These are phyloP conservation scores for Pantala flavescens DNA, from an alignment of 1,140 invertebrate species.

Conservation along the genomic window DNA sequence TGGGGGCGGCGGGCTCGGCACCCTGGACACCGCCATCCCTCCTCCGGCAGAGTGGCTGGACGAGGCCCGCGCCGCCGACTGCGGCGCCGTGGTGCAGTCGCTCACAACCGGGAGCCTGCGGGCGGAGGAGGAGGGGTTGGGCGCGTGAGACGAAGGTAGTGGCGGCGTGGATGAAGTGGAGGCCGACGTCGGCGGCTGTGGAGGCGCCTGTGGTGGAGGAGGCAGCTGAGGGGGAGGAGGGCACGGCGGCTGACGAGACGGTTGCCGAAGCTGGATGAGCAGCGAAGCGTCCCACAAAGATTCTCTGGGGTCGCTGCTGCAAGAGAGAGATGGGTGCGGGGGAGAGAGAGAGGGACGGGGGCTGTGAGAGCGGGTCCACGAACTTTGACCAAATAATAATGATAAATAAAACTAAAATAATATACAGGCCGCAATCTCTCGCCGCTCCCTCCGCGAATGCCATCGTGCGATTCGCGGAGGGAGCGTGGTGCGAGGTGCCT, in stretches of 20 bases:
- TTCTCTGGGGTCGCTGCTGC: not conserved
- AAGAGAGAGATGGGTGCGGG: not conserved
- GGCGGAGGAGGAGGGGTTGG: not conserved
- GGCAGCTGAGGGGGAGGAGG: not conserved
- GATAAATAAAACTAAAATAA: not conserved
- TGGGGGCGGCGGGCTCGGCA: conserved; percentile 77
- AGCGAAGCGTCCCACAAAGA: not conserved
- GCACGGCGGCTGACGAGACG: not conserved
- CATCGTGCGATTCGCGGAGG: no score
- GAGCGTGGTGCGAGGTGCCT: no score
- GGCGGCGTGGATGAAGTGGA: not conserved
- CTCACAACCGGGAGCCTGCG: conserved; percentile 67
- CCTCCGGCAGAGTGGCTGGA: conserved; percentile 48
- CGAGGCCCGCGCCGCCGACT: conserved; percentile 60
- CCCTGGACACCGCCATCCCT: conserved; percentile 80
- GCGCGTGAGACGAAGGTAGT: not conserved
- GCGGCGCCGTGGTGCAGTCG: conserved; percentile 49
- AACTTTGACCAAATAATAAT: not conserved
- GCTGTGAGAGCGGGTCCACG: not conserved
- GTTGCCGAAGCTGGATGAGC: not conserved
- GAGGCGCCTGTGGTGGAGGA: not conserved
- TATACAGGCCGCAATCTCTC: not conserved
- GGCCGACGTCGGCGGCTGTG: not conserved
- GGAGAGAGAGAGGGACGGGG: not conserved
- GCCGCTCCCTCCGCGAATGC: no score